These are phyloP conservation scores for Oasisia sp. DNA, from an alignment of 2,888 invertebrate genomes.

Conservation along the genomic window DNA sequence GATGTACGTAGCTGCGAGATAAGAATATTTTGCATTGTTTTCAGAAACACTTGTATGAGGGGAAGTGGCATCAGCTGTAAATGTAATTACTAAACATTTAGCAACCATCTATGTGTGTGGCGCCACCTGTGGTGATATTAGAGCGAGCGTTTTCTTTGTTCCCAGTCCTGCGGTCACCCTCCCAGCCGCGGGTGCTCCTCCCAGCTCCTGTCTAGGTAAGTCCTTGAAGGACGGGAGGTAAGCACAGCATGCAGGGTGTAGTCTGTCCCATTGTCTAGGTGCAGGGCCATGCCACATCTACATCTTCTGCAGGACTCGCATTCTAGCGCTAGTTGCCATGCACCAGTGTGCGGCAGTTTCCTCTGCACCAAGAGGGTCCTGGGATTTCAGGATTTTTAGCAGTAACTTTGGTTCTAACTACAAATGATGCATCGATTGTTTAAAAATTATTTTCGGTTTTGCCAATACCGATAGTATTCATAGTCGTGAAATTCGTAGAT, in stretches of 20 bases:
- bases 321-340: neutral
- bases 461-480: too few relatives aligned
- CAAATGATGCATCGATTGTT: too few relatives aligned
- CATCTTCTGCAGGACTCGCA: neutral
- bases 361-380: too few relatives aligned
- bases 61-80: neutral
- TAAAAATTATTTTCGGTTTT: too few relatives aligned
- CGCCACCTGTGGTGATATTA: neutral
- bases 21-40: neutral
- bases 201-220: constrained; percentile 10
- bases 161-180: neutral
- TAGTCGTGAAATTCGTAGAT: too few relatives aligned
- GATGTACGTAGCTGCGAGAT: neutral
- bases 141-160: constrained; percentile 10
- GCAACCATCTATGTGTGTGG: neutral
- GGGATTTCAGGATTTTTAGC: too few relatives aligned
- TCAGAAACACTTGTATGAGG: neutral
- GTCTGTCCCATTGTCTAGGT: neutral
- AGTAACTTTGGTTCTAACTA: too few relatives aligned
- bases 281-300: neutral
- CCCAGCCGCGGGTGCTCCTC: neutral
- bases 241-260: constrained; percentile 3
- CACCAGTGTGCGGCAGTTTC: neutral
- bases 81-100: neutral
- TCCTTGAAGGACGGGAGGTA: constrained; percentile 12